Conservation (phyloP, 2,113 vertebrate species). For the Calypte anna region DNA sequence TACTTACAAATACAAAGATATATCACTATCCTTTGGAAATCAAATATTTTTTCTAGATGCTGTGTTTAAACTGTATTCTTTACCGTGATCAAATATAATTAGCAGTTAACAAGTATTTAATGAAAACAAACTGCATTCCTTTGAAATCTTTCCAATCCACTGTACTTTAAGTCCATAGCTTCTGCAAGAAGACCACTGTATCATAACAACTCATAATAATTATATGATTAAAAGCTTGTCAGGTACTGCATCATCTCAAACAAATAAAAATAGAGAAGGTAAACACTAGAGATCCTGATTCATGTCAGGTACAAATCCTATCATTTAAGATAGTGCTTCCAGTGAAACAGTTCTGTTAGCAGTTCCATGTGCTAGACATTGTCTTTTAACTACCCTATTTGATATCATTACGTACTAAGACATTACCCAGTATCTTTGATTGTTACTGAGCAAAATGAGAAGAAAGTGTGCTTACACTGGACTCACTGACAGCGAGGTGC, state of each 20-base stretch:
- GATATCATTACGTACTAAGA: constrained; percentile 17
- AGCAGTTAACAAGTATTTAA: constrained; percentile 75
- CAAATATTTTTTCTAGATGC: constrained; percentile 68
- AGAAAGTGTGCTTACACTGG: constrained; percentile 70
- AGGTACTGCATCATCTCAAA: background rate
- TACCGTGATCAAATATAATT: constrained; percentile 77
- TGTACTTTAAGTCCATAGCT: constrained; percentile 54
- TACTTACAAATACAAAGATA: constrained; percentile 65
- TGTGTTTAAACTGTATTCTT: constrained; percentile 73
- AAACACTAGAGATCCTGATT: constrained; percentile 1
- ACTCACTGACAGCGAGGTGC: constrained; percentile 82
- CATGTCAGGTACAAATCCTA: background rate
- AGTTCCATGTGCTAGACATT: constrained; percentile 25
- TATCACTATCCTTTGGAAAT: constrained; percentile 66
- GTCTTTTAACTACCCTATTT: constrained; percentile 10
- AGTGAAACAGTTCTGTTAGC: background rate
- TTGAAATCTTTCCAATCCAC: constrained; percentile 58
- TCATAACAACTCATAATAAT: constrained; percentile 16
- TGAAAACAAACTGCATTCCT: constrained; percentile 76
- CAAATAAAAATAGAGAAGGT: constrained; percentile 7
- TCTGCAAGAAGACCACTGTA: constrained; percentile 28
- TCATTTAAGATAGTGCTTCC: constrained; percentile 14
- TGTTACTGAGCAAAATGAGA: constrained; percentile 82
- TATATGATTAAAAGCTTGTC: constrained; percentile 12
- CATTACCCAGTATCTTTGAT: constrained; percentile 81